Evolutionary conservation across 2,113 vertebrate genomes (phyloP), one percentile per base, ranked within the genome.

Genomic region (Corapipo altera): DNA sequence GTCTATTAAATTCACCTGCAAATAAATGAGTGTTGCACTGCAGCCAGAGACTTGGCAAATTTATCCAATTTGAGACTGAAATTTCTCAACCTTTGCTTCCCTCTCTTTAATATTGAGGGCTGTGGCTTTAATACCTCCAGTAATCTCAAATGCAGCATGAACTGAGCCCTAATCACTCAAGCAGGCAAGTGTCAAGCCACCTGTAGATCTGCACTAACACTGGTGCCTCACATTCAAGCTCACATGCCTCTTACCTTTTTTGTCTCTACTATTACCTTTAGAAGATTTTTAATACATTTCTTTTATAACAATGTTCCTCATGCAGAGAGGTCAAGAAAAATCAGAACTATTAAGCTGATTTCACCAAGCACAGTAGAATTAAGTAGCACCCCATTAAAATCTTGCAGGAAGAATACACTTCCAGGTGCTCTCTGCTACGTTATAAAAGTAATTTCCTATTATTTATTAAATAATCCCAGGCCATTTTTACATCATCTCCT

Each of bases 1-100:
- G 64, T 71, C 94, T 89, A 89, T 92, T 95, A 89, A 94, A 95
- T 93, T 93, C 95, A 95, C 72, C 86, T 87, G 83, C 86, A 92
- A 84, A 92, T 86, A 86, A 97, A 91, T 77, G 59, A 95, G 44
- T 39, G 79, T 64, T 92, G 86, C 61, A 24, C 30, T 66, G 82
- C 59, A 92, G 52, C 52, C 76, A 91, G 88, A 91, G 80, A 67
- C 43, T 64, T 73, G 46, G 93, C 39, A 93, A 87, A 92, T 89
- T 81, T 93, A 92, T 93, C 92, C 69, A 80, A 74, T 97, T 77
- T 92, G 57, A 48, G 70, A 84, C 59, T 92, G 59, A 81, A 92
- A 88, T 89, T 89, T 95, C 83, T 77, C 89, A 93, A 33, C 64
- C 35, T 96, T 95, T 33, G 55, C 72, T 48, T 95, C 65, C 21